These are phyloP conservation scores for Trachymyrmex cornetzi DNA, from an alignment of 1,140 invertebrate genomes.

Conservation along the genomic window DNA sequence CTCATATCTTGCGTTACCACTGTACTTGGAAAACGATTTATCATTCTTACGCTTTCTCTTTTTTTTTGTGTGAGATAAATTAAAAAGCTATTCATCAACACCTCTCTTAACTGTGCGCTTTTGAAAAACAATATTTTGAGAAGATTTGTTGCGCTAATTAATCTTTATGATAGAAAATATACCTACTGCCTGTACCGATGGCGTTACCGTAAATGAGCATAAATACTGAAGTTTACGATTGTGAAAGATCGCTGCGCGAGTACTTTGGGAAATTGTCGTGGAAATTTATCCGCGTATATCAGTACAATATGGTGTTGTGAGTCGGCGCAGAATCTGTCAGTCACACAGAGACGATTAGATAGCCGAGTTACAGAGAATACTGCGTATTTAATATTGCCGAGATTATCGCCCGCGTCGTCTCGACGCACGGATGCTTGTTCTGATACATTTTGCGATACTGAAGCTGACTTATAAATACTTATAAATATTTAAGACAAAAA, in stretches of 20 bases:
- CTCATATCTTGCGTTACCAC: neutral
- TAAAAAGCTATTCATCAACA: slow-evolving; percentile 17
- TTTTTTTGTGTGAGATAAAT: neutral
- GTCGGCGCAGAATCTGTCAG: slow-evolving; percentile 51
- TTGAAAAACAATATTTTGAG: slow-evolving; percentile 31
- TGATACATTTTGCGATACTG: slow-evolving; percentile 25
- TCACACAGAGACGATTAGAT: slow-evolving; percentile 71
- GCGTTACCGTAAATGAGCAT: neutral
- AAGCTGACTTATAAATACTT: neutral
- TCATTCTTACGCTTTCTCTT: slow-evolving; percentile 33
- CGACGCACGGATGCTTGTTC: slow-evolving; percentile 3
- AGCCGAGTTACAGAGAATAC: slow-evolving; percentile 58
- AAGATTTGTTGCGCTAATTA: slow-evolving; percentile 31
- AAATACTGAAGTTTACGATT: neutral
- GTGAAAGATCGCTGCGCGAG: neutral
- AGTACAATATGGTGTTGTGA: slow-evolving; percentile 13
- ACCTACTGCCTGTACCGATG: neutral
- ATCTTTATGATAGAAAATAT: neutral
- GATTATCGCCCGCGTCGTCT: slow-evolving; percentile 65
- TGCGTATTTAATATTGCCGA: slow-evolving; percentile 70
- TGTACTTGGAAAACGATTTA: slow-evolving; percentile 30
- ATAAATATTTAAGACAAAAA: neutral
- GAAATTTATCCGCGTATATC: slow-evolving; percentile 40
- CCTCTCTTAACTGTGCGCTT: neutral
- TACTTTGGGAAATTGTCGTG: slow-evolving; percentile 61